These are phyloP conservation scores for Parazoanthus swiftii DNA, from an alignment of 92 coral and sea anemone species.

Conservation along the genomic window DNA sequence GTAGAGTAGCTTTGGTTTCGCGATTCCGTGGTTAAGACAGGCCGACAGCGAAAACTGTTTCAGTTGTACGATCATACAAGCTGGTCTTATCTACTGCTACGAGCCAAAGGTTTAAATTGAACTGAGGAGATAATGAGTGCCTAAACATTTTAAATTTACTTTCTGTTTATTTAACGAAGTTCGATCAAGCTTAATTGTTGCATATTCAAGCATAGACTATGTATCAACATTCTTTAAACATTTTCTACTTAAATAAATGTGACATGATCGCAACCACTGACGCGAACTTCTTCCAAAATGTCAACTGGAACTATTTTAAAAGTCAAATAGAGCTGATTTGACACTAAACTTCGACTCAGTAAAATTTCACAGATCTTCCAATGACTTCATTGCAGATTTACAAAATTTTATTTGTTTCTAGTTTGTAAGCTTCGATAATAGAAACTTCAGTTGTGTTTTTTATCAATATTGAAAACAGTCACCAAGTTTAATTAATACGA, in stretches of 20 bases:
- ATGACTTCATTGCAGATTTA: background rate
- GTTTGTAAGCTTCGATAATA: background rate
- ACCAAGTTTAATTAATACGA: slow-evolving; percentile 25
- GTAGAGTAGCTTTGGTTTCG: background rate
- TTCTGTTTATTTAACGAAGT: slow-evolving; percentile 12
- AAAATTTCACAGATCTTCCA: background rate
- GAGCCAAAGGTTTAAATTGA: background rate
- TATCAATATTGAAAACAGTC: slow-evolving; percentile 1
- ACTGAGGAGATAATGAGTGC: background rate
- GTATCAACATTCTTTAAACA: slow-evolving; percentile 29
- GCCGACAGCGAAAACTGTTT: background rate
- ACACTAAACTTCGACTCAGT: background rate
- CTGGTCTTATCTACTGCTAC: background rate
- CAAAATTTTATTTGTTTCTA: slow-evolving; percentile 3
- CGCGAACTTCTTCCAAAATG: too few relatives aligned
- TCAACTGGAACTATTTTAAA: background rate
- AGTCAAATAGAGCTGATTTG: background rate
- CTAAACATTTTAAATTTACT: background rate
- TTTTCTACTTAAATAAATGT: background rate
- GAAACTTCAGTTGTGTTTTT: background rate
- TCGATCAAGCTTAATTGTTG: slow-evolving; percentile 5
- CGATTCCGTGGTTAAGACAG: background rate
- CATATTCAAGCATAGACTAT: background rate
- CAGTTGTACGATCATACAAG: background rate
- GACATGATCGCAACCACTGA: background rate